A percentile compares a stretch with the other conserved stretches of the same genome.
phyloP scores from a whole-genome alignment of 2,113 vertebrate genomes.

The Cynoglossus semilaevis region DNA sequence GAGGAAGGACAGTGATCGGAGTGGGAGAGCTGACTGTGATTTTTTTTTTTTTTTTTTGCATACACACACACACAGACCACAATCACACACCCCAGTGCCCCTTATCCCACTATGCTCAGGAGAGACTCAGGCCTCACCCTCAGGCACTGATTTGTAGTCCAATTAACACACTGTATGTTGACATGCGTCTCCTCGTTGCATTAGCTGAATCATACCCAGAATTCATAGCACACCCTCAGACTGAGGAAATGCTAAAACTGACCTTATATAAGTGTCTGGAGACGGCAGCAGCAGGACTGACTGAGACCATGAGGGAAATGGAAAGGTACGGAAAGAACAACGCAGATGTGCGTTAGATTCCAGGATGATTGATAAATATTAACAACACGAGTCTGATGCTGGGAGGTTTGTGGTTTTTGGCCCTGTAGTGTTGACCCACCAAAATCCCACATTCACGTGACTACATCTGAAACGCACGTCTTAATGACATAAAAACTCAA shows the following conservation, averaged over 20 bases:
- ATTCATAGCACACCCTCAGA: conserved; percentile 17
- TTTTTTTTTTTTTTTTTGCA: conserved; percentile 26
- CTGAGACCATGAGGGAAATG: not conserved
- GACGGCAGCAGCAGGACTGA: conserved; percentile 3
- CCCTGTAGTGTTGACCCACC: too few relatives aligned
- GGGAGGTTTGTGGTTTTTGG: conserved; percentile 24
- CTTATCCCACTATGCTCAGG: conserved; percentile 60
- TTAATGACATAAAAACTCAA: not conserved
- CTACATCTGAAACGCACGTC: conserved; percentile 10
- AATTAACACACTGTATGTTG: conserved; percentile 52
- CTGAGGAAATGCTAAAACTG: conserved; percentile 46
- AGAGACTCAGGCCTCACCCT: conserved; percentile 48
- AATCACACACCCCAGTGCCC: conserved; percentile 43
- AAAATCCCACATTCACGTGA: conserved; percentile 1
- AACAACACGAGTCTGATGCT: conserved; percentile 30
- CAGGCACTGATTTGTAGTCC: conserved; percentile 39
- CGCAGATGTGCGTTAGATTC: conserved; percentile 21
- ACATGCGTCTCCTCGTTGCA: conserved; percentile 31
- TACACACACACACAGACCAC: conserved; percentile 1
- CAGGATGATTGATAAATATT: conserved; percentile 13
- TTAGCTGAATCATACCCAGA: conserved; percentile 40
- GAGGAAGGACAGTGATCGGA: conserved; percentile 83
- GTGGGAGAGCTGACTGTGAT: conserved; percentile 28
- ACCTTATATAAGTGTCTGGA: conserved; percentile 46
- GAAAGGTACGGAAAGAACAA: conserved; percentile 23